Evolutionary conservation across 1,140 invertebrate species (phyloP).

Genomic region (Drosophila rufa): DNA sequence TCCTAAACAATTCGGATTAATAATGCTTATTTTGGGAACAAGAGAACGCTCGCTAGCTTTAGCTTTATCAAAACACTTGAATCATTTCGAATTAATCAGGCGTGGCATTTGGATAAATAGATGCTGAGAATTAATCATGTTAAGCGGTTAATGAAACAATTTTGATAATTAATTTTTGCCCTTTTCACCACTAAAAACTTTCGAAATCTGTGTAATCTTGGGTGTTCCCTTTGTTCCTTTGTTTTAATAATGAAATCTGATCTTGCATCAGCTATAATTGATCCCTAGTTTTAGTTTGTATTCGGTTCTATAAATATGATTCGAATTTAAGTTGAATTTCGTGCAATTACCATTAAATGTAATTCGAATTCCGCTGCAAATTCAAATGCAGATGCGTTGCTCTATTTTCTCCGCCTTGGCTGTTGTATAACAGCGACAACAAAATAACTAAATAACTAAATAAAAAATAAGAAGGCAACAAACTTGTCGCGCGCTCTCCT

Average conservation of each 20-base stretch:
- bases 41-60: neutral
- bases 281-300: neutral
- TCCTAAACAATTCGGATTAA: neutral
- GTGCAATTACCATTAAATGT: slow-evolving; percentile 5
- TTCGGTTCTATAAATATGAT: slow-evolving; percentile 4
- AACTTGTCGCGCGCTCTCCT: slow-evolving; percentile 50
- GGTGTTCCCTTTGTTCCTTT: too few relatives aligned
- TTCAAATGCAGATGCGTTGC: slow-evolving; percentile 18
- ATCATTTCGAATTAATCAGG: slow-evolving; percentile 5
- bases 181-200: too few relatives aligned
- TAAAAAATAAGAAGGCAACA: slow-evolving; percentile 39
- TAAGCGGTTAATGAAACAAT: too few relatives aligned
- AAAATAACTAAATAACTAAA: slow-evolving; percentile 40
- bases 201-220: too few relatives aligned
- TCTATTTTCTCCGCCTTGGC: slow-evolving; percentile 32
- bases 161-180: too few relatives aligned
- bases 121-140: neutral
- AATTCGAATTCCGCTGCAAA: slow-evolving; percentile 25
- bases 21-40: neutral
- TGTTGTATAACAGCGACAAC: slow-evolving; percentile 54
- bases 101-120: neutral
- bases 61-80: neutral
- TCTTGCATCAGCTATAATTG: neutral
- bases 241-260: neutral
- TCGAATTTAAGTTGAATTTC: neutral